A percentile compares a stretch with the other conserved stretches of the same genome.
These are phyloP conservation scores for Hirtodrosophila cameraria DNA, from an alignment of 2,888 invertebrate genomes.

Conservation along the genomic window DNA sequence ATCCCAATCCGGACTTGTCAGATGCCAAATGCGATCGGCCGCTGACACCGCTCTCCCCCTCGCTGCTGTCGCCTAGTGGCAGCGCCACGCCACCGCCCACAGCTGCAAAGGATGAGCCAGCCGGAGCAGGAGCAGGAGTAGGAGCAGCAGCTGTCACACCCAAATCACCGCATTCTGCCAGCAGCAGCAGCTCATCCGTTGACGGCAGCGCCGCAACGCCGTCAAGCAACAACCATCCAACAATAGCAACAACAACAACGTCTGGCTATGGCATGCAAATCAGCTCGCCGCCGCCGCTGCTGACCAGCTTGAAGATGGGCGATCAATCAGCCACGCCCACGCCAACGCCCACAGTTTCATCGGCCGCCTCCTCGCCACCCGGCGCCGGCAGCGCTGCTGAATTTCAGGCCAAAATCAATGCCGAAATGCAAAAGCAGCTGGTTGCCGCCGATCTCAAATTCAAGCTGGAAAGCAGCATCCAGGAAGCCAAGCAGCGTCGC, in stretches of 20 bases:
- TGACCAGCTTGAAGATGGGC: constrained; percentile 69
- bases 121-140: constrained; percentile 11
- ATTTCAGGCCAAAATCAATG: constrained; percentile 83
- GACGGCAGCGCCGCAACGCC: constrained; percentile 63
- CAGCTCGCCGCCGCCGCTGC: constrained; percentile 80
- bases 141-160: constrained; percentile 52
- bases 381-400: constrained; percentile 65
- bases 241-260: constrained; percentile 4
- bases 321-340: constrained; percentile 76
- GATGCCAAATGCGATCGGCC: constrained; percentile 94
- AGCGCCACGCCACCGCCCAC: constrained; percentile 65
- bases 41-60: constrained; percentile 85
- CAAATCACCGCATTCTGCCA: constrained; percentile 70
- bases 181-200: constrained; percentile 63
- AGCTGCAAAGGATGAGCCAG: constrained; percentile 40
- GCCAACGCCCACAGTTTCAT: constrained; percentile 66
- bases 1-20: constrained; percentile 96
- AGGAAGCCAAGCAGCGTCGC: constrained; percentile 79
- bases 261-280: constrained; percentile 73
- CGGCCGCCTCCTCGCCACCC: constrained; percentile 77
- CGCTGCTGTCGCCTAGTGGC: constrained; percentile 72
- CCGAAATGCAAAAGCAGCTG: constrained; percentile 83
- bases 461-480: constrained; percentile 80
- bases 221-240: constrained; percentile 49
- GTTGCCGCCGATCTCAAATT: constrained; percentile 82